Evolutionary conservation across 2,797 vertebrate species (phyloP).

Genomic region (Phalanger gymnotis): DNA sequence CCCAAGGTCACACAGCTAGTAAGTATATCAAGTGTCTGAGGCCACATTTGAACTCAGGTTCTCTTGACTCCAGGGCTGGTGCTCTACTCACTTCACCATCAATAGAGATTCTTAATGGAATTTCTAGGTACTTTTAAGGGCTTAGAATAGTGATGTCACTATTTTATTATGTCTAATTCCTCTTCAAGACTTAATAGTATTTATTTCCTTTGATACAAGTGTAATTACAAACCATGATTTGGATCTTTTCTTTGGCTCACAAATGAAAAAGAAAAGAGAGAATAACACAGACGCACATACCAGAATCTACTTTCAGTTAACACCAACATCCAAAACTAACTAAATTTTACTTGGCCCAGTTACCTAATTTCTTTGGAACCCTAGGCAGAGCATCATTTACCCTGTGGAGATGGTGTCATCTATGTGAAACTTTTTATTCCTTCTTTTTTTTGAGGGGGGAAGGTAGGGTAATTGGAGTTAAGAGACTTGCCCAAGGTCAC

Average conservation of each 20-base stretch:
- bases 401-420: background rate
- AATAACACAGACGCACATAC: background rate
- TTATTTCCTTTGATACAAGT: background rate
- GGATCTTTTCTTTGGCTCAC: background rate
- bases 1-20: too few relatives aligned
- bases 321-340: background rate
- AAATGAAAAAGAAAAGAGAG: background rate
- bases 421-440: background rate
- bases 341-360: background rate
- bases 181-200: background rate
- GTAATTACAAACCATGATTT: background rate
- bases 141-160: background rate
- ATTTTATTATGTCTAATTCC: background rate
- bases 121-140: background rate
- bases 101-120: background rate
- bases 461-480: too few relatives aligned
- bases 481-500: too few relatives aligned
- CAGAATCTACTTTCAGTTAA: background rate
- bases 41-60: too few relatives aligned
- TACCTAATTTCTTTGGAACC: background rate
- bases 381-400: background rate
- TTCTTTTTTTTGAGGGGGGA: too few relatives aligned
- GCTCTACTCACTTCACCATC: too few relatives aligned
- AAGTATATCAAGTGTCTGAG: too few relatives aligned
- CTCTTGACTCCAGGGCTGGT: too few relatives aligned